phyloP scores from a whole-genome alignment of 2,797 vertebrate species.

The Adrianichthys oophorus region DNA sequence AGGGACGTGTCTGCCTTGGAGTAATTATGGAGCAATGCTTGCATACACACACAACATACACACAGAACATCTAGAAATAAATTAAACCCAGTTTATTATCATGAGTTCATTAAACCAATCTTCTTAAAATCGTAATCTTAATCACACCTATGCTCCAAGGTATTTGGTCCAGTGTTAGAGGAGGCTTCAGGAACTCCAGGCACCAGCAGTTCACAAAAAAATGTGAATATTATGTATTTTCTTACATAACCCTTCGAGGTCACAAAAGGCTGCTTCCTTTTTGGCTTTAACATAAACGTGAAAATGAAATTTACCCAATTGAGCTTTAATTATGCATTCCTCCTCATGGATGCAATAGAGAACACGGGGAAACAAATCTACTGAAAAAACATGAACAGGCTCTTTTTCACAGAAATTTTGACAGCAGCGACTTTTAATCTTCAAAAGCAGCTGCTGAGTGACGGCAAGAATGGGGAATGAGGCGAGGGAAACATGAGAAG shows the following conservation, averaged over 20 bases:
- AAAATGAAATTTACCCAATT: constrained; percentile 8
- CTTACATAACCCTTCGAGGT: constrained; percentile 19
- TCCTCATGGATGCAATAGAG: constrained; percentile 13
- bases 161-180: constrained; percentile 31
- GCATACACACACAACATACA: constrained; percentile 26
- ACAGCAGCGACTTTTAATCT: constrained; percentile 53
- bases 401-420: constrained; percentile 16
- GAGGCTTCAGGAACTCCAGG: constrained; percentile 5
- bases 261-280: constrained; percentile 1
- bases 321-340: constrained; percentile 12
- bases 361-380: constrained; percentile 19
- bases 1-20: constrained; percentile 40
- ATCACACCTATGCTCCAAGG: constrained; percentile 63
- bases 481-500: constrained; percentile 55
- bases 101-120: constrained; percentile 74
- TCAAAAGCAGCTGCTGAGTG: constrained; percentile 64
- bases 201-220: constrained; percentile 25
- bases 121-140: constrained; percentile 64
- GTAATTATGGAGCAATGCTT: constrained; percentile 59
- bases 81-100: constrained; percentile 73
- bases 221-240: constrained; percentile 24
- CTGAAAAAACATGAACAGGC: constrained; percentile 10
- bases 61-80: constrained; percentile 50
- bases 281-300: background rate
- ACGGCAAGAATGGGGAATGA: constrained; percentile 29